phyloP scores from a whole-genome alignment of 1,140 invertebrate genomes.

The Drosophila busckii region DNA sequence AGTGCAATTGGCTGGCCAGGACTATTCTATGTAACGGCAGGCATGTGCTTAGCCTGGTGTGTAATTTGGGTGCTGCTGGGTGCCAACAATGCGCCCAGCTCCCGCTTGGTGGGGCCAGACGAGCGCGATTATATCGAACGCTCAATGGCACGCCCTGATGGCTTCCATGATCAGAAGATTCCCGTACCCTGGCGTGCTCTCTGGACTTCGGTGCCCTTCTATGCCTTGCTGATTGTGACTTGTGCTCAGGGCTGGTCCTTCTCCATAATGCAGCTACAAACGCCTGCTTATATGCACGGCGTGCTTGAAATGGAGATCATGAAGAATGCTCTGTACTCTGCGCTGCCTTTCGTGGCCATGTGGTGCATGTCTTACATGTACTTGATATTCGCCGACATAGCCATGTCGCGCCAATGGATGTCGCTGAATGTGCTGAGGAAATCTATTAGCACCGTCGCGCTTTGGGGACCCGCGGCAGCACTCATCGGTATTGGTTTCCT shows the following conservation, averaged over 20 bases:
- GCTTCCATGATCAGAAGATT: conserved; percentile 67
- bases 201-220: conserved; percentile 88
- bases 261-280: conserved; percentile 93
- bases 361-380: conserved; percentile 83
- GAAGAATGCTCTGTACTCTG: conserved; percentile 85
- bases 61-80: conserved; percentile 83
- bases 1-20: conserved; percentile 86
- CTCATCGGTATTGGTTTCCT: conserved; percentile 83
- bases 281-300: conserved; percentile 83
- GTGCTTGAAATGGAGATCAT: conserved; percentile 89
- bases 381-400: conserved; percentile 78
- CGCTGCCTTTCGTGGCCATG: conserved; percentile 88
- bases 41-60: conserved; percentile 82
- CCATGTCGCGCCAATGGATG: conserved; percentile 52
- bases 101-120: conserved; percentile 80
- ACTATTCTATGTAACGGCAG: conserved; percentile 88
- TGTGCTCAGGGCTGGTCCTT: conserved; percentile 96
- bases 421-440: conserved; percentile 80
- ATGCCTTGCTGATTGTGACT: conserved; percentile 90
- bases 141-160: conserved; percentile 56
- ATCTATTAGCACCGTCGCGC: conserved; percentile 83
- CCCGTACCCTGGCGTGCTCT: conserved; percentile 87
- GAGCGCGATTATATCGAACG: conserved; percentile 84
- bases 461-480: conserved; percentile 81
- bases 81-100: conserved; percentile 83